Base-by-base conservation (phyloP, 2,797 vertebrate species). In the Toxotes lorentzi region DNA sequence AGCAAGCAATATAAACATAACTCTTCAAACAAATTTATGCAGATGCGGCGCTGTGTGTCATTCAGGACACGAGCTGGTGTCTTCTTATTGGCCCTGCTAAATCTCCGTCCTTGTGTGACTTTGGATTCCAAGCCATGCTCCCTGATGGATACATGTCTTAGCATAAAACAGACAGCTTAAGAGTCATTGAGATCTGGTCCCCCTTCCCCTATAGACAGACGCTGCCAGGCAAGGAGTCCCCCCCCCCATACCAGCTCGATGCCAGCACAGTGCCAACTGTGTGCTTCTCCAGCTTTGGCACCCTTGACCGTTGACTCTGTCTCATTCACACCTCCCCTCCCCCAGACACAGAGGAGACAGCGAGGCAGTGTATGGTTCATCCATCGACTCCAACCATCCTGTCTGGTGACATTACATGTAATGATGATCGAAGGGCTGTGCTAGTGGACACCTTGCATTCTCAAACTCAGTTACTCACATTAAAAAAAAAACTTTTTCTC, bases 141-240 rank as follows among this genome's bases (percentile, higher is more conserved):
- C 89, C 91, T 83, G 70, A 89, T 91, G 93, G 91, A 92, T 90
- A 89, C 86, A 93, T 85, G 90, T 91, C 92, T 94, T 90, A 90
- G 86, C 91, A 92, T 92, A 92, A 91, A 85, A 77, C 85, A 71
- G 82, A 77, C 82, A 72, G 91, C 88, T 94, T 92, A 93, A 77
- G 71, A 91, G 79, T 75, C 85, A 89, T 71, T 83, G 84, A 89
- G 90, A 90, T 89, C 84, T 77, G 85, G 81, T 85, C 89, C 87
- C 89, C 78, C 68, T 62, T 32, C 89, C 85, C 81, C 32, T 51
- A 79, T 43, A 88, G 76, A 73, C 80, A 84, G 59, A 47, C 63
- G 65, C 78, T 84, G 79, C 71, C 71, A 86, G 62, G 86, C 78
- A 58, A 82, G 38, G 53, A 77, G 24, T 21, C 64, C 50, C 56